Percentiles rank a stretch among this genome's conserved stretches.
Conservation (phyloP, 2,113 vertebrate genomes). For the Neoarius graeffei region DNA sequence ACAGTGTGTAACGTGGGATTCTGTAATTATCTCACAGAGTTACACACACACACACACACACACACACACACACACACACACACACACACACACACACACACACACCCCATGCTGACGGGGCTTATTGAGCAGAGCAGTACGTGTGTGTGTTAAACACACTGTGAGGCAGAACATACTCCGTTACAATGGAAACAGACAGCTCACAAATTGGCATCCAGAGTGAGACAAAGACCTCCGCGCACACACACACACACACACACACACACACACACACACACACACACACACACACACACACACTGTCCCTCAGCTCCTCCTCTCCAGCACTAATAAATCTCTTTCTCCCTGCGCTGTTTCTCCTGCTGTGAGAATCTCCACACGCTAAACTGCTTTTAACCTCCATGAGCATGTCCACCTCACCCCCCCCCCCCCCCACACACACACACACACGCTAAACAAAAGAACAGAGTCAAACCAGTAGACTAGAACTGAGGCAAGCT, state of each 20-base stretch:
- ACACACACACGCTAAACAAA: not conserved
- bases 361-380: constrained; percentile 25
- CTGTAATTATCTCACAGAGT: not conserved
- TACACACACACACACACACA: not conserved
- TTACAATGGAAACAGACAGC: constrained; percentile 59
- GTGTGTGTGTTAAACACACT: constrained; percentile 46
- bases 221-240: constrained; percentile 24
- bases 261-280: constrained; percentile 34
- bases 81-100: too few relatives aligned
- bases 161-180: constrained; percentile 47
- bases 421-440: not conserved
- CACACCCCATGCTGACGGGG: not conserved
- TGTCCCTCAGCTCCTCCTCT: constrained; percentile 3
- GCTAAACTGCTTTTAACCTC: constrained; percentile 29
- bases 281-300: not conserved
- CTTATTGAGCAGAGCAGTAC: constrained; percentile 49
- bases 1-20: not conserved
- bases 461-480: not conserved
- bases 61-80: not conserved
- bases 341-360: constrained; percentile 36
- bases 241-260: constrained; percentile 29
- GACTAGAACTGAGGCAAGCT: not conserved
- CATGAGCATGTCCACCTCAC: not conserved
- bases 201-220: constrained; percentile 54
- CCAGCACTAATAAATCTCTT: constrained; percentile 29